These are phyloP conservation scores for Hylia prasina DNA, from an alignment of 2,113 vertebrate genomes.

Conservation along the genomic window DNA sequence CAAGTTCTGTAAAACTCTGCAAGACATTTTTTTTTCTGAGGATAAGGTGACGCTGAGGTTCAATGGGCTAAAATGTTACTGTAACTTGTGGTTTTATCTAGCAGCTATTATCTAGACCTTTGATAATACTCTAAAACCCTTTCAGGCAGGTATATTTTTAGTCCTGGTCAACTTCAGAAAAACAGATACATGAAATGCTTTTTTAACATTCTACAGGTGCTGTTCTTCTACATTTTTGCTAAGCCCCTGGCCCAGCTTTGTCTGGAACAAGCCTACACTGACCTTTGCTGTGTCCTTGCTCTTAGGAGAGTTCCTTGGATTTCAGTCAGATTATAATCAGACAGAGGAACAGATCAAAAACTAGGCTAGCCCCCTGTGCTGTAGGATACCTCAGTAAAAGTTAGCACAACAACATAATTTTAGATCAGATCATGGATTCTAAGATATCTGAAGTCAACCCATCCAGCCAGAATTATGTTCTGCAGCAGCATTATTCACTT, in stretches of 20 bases:
- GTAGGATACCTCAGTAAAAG: neutral
- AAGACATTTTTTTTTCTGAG: neutral
- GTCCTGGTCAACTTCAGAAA: neutral
- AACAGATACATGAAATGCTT: neutral
- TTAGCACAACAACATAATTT: neutral
- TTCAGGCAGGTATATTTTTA: neutral
- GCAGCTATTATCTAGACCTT: neutral
- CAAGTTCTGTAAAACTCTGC: neutral
- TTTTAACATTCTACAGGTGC: neutral
- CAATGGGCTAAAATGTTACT: neutral
- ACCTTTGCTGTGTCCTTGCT: neutral
- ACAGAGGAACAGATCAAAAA: neutral
- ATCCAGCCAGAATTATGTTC: neutral
- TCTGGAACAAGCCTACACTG: neutral
- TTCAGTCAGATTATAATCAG: neutral
- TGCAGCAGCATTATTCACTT: neutral
- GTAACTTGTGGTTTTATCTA: neutral
- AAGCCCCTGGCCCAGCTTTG: neutral
- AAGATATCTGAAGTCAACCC: neutral
- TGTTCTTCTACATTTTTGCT: neutral
- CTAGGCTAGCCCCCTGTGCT: neutral
- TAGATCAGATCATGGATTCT: neutral
- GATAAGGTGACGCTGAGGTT: neutral
- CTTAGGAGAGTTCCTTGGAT: neutral
- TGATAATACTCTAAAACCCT: neutral